A percentile compares a stretch with the other conserved stretches of the same genome.
phyloP scores from a whole-genome alignment of 2,113 vertebrate genomes.

The Andinoacara biseriatus region DNA sequence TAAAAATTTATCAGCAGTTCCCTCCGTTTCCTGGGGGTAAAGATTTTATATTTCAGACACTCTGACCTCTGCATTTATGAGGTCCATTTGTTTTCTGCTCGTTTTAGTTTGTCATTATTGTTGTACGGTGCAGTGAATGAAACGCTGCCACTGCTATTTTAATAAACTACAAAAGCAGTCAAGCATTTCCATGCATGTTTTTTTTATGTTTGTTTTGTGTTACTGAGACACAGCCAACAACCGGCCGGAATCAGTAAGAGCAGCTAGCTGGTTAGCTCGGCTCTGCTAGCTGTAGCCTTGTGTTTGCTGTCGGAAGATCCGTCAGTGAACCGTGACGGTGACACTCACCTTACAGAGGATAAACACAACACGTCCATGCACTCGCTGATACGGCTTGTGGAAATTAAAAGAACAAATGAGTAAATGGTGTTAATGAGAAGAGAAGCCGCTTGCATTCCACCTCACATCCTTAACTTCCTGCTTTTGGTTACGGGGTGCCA shows the following conservation, averaged over 20 bases:
- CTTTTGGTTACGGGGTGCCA: conserved; percentile 74
- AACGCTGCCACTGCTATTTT: not conserved
- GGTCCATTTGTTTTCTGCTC: not conserved
- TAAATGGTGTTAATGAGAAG: conserved; percentile 53
- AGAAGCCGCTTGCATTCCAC: conserved; percentile 51
- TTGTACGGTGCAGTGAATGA: not conserved
- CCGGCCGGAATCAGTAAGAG: not conserved
- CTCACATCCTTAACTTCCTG: conserved; percentile 77
- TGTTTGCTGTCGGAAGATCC: not conserved
- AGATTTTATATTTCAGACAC: not conserved
- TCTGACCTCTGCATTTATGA: not conserved
- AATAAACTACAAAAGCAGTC: not conserved
- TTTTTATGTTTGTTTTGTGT: no score
- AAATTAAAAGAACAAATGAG: conserved; percentile 37
- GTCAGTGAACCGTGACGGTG: not conserved
- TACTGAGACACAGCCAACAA: not conserved
- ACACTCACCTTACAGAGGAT: conserved; percentile 62
- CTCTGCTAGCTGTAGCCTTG: conserved; percentile 27
- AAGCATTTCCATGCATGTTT: not conserved
- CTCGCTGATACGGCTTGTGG: not conserved
- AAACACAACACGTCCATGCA: conserved; percentile 16
- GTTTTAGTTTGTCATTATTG: not conserved
- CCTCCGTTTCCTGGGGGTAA: not conserved
- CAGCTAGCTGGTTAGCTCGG: conserved; percentile 37
- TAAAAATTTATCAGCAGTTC: not conserved